Percentiles rank a stretch among this genome's conserved stretches.
Evolutionary conservation across 2,888 invertebrate genomes (phyloP).

Genomic region (Zeuzera pyrina): DNA sequence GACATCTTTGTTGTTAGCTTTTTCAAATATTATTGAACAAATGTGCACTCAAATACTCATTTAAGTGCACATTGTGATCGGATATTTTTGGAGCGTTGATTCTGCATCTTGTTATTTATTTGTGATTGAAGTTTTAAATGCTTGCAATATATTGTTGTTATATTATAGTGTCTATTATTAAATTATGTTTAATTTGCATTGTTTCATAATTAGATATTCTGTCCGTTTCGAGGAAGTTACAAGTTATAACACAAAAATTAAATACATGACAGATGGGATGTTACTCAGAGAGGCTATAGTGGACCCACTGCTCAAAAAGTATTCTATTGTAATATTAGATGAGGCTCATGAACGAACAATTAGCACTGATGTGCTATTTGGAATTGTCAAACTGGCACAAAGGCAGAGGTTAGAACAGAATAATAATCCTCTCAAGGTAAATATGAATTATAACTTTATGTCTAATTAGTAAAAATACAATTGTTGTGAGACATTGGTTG

Average conservation of each 20-base stretch:
- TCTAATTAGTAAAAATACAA: no score
- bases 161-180: neutral
- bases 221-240: slow-evolving; percentile 95
- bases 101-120: no score
- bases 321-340: slow-evolving; percentile 89
- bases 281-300: slow-evolving; percentile 90
- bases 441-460: no score
- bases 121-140: no score
- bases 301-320: slow-evolving; percentile 82
- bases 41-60: no score
- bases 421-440: slow-evolving; percentile 77
- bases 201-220: slow-evolving; percentile 77
- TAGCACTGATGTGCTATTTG: slow-evolving; percentile 94
- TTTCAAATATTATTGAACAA: no score
- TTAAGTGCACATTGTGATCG: no score
- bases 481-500: no score
- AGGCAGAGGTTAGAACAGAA: slow-evolving; percentile 76
- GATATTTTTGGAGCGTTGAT: no score
- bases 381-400: slow-evolving; percentile 92
- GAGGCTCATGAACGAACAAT: slow-evolving; percentile 97
- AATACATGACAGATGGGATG: slow-evolving; percentile 96
- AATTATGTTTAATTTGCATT: no score
- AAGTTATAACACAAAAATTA: slow-evolving; percentile 85
- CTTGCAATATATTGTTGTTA: no score
- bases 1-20: no score